phyloP scores from a whole-genome alignment of 92 coral and sea anemone species.

The Heliopora coerulea region DNA sequence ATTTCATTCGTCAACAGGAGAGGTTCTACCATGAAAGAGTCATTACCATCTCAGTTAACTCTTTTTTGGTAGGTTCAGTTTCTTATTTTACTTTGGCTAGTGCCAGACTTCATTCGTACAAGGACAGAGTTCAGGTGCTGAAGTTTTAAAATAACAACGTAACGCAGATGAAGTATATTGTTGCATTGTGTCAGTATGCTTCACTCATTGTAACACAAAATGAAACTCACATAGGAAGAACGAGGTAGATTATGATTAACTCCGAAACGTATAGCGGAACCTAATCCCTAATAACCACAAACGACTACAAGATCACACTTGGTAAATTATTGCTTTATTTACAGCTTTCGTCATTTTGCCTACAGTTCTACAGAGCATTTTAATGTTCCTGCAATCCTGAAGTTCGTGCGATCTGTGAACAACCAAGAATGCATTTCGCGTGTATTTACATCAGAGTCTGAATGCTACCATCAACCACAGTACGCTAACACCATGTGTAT shows the following conservation, averaged over 20 bases:
- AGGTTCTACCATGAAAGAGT: too few relatives aligned
- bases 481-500: slow-evolving; percentile 12
- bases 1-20: too few relatives aligned
- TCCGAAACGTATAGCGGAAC: not conserved
- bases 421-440: slow-evolving; percentile 1
- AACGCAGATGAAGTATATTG: not conserved
- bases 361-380: slow-evolving; percentile 7
- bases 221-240: slow-evolving; percentile 29
- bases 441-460: not conserved
- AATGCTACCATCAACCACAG: slow-evolving; percentile 8
- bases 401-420: not conserved
- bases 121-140: not conserved
- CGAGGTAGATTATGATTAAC: not conserved
- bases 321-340: slow-evolving; percentile 5
- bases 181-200: slow-evolving; percentile 8
- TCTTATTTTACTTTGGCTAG: too few relatives aligned
- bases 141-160: too few relatives aligned
- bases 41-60: too few relatives aligned
- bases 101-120: too few relatives aligned
- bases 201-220: slow-evolving; percentile 33
- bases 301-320: slow-evolving; percentile 17
- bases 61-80: too few relatives aligned
- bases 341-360: slow-evolving; percentile 11
- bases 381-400: not conserved
- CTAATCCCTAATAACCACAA: not conserved